Percentiles rank a stretch among this genome's conserved stretches.
Conservation (phyloP, 2,113 vertebrate species). For the Lanius ludovicianus region DNA sequence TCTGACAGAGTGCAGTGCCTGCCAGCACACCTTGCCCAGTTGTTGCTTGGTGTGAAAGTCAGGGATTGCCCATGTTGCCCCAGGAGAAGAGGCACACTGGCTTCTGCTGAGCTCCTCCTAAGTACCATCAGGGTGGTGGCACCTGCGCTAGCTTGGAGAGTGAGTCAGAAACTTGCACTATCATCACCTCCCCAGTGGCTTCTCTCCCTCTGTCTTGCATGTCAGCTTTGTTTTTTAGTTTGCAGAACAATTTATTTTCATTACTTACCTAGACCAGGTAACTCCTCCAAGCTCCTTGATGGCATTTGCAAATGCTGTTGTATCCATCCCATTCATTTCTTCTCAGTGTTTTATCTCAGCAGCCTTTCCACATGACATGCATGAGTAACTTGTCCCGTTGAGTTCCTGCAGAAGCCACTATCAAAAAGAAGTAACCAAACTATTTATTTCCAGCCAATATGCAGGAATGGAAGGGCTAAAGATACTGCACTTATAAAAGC, state of each 20-base stretch:
- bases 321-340: background rate
- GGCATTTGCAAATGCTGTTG: background rate
- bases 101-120: background rate
- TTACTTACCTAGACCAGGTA: background rate
- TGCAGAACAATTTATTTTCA: background rate
- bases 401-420: background rate
- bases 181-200: background rate
- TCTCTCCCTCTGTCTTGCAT: background rate
- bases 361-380: background rate
- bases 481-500: background rate
- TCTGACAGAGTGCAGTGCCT: background rate
- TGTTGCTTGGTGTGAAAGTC: background rate
- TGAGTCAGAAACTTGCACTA: background rate
- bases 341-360: background rate
- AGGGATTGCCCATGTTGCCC: background rate
- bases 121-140: background rate
- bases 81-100: background rate
- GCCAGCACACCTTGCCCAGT: fast-evolving
- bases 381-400: background rate
- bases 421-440: background rate
- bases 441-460: background rate
- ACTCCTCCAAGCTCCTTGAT: background rate
- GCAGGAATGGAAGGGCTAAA: background rate
- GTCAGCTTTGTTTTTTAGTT: background rate
- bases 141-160: background rate